These are phyloP conservation scores for Neodiprion pinetum DNA, from an alignment of 1,140 invertebrate genomes.

Conservation along the genomic window DNA sequence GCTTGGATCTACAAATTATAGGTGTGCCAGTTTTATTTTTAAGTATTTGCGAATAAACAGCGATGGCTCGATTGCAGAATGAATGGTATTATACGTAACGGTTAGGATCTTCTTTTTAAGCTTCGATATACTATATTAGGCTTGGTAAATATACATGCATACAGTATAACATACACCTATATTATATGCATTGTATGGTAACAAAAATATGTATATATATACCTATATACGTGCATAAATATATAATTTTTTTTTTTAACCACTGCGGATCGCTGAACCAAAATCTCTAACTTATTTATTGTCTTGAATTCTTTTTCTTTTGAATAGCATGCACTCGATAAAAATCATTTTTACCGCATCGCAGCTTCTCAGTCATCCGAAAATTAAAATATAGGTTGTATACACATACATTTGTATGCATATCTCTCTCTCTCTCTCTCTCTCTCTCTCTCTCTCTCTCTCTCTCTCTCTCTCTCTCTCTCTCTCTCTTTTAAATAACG, in stretches of 20 bases:
- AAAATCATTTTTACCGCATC: background rate
- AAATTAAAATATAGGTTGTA: background rate
- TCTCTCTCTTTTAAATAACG: background rate
- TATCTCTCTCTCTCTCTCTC: background rate
- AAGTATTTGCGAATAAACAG: no score
- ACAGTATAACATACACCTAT: background rate
- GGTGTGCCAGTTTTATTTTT: no score
- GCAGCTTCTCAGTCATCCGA: conserved; percentile 1
- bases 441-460: background rate
- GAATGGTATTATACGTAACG: no score
- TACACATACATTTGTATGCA: background rate
- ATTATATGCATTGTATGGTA: conserved; percentile 10
- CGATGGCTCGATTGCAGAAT: no score
- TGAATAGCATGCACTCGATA: background rate
- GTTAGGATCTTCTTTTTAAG: no score
- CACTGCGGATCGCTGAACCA: background rate
- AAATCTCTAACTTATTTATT: conserved; percentile 8
- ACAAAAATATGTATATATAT: background rate
- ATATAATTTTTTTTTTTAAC: background rate
- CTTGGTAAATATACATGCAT: conserved; percentile 13
- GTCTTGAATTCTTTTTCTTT: background rate
- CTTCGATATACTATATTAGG: background rate
- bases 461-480: background rate
- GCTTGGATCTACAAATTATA: no score
- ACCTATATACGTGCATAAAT: background rate